phyloP scores from a whole-genome alignment of 2,113 vertebrate species.

The Gymnobelideus leadbeateri region DNA sequence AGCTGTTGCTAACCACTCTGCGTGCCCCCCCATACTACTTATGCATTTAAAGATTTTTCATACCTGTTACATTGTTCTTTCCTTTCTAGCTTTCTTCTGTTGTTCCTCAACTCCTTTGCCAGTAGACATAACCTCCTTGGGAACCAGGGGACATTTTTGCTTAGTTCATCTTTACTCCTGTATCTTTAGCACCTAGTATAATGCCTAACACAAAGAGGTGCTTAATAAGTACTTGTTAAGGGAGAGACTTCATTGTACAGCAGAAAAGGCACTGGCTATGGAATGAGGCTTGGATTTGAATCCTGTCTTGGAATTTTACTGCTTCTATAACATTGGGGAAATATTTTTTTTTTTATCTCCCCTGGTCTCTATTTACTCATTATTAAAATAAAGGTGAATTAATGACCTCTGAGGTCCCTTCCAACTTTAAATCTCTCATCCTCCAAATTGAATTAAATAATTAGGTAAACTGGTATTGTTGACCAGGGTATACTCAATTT shows the following conservation, averaged over 20 bases:
- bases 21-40: neutral
- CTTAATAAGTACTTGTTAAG: neutral
- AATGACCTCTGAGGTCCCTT: neutral
- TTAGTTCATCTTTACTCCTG: accelerated
- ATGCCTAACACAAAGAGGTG: neutral
- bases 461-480: neutral
- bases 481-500: neutral
- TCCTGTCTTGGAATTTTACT: neutral
- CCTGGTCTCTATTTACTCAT: neutral
- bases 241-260: neutral
- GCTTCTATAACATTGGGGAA: neutral
- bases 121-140: neutral
- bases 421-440: neutral
- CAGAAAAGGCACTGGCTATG: neutral
- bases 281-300: neutral
- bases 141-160: neutral
- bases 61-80: neutral
- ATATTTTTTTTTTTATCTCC: neutral
- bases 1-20: neutral
- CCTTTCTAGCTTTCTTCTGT: neutral
- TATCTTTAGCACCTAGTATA: neutral
- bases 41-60: neutral
- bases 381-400: neutral
- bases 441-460: neutral
- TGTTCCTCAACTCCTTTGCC: neutral